These are phyloP conservation scores for Pangasius sanitwongsei DNA, from an alignment of 2,797 vertebrate genomes.

Conservation along the genomic window DNA sequence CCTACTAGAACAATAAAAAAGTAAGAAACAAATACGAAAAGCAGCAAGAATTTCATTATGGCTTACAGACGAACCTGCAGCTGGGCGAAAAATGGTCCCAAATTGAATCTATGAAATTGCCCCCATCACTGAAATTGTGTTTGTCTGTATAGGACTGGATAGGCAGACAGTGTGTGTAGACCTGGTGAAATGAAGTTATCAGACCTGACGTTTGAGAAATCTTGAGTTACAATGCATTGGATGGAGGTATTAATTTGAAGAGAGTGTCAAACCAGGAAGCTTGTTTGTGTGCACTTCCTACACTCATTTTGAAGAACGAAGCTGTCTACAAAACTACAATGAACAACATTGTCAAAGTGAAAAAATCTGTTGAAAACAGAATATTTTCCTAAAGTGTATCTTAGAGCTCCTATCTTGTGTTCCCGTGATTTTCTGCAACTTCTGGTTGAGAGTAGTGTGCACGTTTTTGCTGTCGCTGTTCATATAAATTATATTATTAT, in stretches of 20 bases:
- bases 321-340: neutral
- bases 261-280: constrained; percentile 2
- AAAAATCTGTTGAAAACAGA: neutral
- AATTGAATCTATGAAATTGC: constrained; percentile 42
- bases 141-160: constrained; percentile 13
- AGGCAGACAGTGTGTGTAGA: constrained; percentile 1
- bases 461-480: neutral
- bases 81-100: constrained; percentile 5
- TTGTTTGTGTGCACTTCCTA: neutral
- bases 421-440: neutral
- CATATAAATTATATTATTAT: neutral
- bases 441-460: neutral
- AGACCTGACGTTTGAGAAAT: constrained; percentile 11
- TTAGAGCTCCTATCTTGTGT: neutral
- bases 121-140: constrained; percentile 29
- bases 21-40: constrained; percentile 30
- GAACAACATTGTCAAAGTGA: neutral
- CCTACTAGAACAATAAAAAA: constrained; percentile 52
- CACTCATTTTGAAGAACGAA: neutral
- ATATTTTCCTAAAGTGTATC: neutral
- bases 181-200: constrained; percentile 24
- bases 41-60: constrained; percentile 38
- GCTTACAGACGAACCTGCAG: constrained; percentile 14
- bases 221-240: neutral
- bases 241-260: neutral